Evolutionary conservation across 2,888 invertebrate species (phyloP).

Genomic region (Drosophila longiperda): DNA sequence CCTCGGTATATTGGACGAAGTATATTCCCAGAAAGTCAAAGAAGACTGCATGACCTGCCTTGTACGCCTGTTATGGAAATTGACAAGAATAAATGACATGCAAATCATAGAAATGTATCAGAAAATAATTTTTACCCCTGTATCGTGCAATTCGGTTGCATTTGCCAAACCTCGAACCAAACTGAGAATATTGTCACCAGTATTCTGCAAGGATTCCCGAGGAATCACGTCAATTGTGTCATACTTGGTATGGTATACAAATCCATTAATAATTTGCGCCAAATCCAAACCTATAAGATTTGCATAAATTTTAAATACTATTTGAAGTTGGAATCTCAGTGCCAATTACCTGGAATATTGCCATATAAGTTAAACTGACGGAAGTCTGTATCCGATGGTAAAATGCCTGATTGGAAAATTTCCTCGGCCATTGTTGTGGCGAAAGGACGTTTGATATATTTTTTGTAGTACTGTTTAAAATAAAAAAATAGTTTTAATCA

Average conservation of each 20-base stretch:
- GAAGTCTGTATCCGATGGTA: slow-evolving; percentile 90
- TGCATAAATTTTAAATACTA: neutral
- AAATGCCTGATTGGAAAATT: slow-evolving; percentile 88
- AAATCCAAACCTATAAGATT: too few species aligned
- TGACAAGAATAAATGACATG: neutral
- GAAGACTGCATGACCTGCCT: slow-evolving; percentile 87
- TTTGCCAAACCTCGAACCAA: slow-evolving; percentile 86
- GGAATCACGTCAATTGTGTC: too few species aligned
- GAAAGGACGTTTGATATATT: slow-evolving; percentile 86
- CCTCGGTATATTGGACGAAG: slow-evolving; percentile 88
- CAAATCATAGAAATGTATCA: neutral
- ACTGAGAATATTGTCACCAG: slow-evolving; percentile 88
- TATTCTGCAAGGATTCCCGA: too few species aligned
- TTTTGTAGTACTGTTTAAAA: slow-evolving; percentile 84
- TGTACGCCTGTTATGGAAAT: slow-evolving; percentile 77
- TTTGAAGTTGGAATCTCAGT: too few species aligned
- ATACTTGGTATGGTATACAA: too few species aligned
- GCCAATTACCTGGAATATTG: slow-evolving; percentile 67
- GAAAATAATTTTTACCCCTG: slow-evolving; percentile 51
- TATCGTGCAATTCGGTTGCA: slow-evolving; percentile 77
- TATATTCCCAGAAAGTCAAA: slow-evolving; percentile 90
- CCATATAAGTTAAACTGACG: slow-evolving; percentile 86
- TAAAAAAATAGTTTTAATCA: neutral
- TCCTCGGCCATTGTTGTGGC: slow-evolving; percentile 87
- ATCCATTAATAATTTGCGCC: too few species aligned